These are phyloP conservation scores for Sardina pilchardus DNA, from an alignment of 2,113 vertebrate species.

Conservation along the genomic window DNA sequence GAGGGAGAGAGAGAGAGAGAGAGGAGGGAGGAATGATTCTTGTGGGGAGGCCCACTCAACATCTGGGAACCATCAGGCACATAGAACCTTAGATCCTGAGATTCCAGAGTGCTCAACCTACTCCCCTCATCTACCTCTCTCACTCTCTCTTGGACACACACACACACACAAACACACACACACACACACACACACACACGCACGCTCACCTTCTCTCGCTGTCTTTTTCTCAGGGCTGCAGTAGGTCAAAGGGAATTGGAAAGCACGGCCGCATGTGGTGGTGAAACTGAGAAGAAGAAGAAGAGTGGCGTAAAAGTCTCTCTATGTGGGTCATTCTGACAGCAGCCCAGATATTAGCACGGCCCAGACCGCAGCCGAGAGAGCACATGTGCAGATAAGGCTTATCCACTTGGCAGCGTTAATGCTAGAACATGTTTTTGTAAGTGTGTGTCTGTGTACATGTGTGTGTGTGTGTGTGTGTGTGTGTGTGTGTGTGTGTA, in stretches of 20 bases:
- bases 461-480: no score
- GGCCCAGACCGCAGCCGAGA: neutral
- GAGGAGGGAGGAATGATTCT: slow-evolving; percentile 66
- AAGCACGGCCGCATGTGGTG: slow-evolving; percentile 28
- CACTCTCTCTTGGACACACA: neutral
- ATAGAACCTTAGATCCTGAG: slow-evolving; percentile 1
- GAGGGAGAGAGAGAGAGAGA: slow-evolving; percentile 56
- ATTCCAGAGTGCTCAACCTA: neutral
- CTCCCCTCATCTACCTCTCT: slow-evolving; percentile 8
- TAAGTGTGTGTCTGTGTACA: neutral
- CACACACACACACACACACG: neutral
- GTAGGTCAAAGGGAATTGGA: slow-evolving; percentile 68
- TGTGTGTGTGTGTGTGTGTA: slow-evolving; percentile 22
- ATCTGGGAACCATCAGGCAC: neutral
- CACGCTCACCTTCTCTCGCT: neutral
- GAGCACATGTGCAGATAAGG: neutral
- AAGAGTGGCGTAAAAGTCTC: no score
- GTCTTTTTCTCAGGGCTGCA: slow-evolving; percentile 51
- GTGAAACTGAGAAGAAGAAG: slow-evolving; percentile 40
- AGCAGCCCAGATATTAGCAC: neutral
- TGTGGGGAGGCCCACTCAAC: slow-evolving; percentile 27
- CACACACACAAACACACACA: neutral
- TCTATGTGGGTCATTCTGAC: neutral
- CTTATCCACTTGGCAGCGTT: slow-evolving; percentile 1
- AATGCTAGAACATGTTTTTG: neutral